These are phyloP conservation scores for Clarias batrachus DNA, from an alignment of 2,113 vertebrate species.

Conservation along the genomic window DNA sequence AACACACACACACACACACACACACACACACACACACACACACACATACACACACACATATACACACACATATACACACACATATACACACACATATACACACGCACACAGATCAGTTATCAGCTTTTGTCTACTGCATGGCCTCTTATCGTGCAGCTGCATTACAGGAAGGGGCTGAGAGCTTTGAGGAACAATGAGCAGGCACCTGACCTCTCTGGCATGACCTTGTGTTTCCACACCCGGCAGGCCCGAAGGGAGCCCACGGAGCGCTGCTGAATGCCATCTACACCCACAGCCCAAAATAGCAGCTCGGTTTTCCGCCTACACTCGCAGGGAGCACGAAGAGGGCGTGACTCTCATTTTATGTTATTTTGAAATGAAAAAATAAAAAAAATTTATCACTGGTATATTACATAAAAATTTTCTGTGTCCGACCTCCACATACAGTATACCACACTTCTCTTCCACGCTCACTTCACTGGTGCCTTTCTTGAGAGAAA, in stretches of 20 bases:
- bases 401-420: neutral
- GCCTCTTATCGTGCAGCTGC: constrained; percentile 85
- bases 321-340: constrained; percentile 72
- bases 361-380: constrained; percentile 68
- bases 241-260: constrained; percentile 60
- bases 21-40: constrained; percentile 29
- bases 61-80: constrained; percentile 25
- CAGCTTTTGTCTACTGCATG: constrained; percentile 80
- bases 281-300: constrained; percentile 64
- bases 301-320: constrained; percentile 67
- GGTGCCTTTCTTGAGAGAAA: constrained; percentile 2
- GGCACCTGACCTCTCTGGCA: constrained; percentile 80
- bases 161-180: constrained; percentile 84
- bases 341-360: constrained; percentile 40
- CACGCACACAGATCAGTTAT: constrained; percentile 78
- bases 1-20: constrained; percentile 32
- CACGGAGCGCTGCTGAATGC: constrained; percentile 66
- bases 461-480: neutral
- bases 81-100: constrained; percentile 32
- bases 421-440: neutral
- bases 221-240: constrained; percentile 87
- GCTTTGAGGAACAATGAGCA: constrained; percentile 86
- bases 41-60: constrained; percentile 28
- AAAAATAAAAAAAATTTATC: constrained; percentile 11
- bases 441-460: neutral